These are phyloP conservation scores for Octodon degus DNA, from an alignment of 2,113 vertebrate genomes.

Conservation along the genomic window DNA sequence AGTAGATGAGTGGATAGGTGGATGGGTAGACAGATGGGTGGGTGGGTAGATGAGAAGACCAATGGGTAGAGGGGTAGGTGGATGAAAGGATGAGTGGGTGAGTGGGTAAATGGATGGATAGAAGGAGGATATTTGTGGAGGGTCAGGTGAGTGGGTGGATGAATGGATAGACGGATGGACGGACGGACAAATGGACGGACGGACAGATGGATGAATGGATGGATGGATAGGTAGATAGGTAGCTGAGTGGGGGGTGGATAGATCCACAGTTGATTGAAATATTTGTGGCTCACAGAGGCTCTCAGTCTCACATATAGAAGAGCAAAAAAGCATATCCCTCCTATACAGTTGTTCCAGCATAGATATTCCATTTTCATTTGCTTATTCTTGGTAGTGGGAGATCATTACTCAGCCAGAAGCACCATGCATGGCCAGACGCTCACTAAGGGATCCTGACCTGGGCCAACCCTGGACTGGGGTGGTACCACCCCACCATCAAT, in stretches of 20 bases:
- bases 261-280: background rate
- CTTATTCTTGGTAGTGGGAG: background rate
- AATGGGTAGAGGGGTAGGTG: no score
- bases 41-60: background rate
- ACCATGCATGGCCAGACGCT: background rate
- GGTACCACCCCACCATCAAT: background rate
- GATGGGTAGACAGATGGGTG: background rate
- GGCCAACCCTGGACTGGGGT: background rate
- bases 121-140: no score
- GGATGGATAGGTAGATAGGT: accelerated
- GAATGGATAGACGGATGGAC: background rate
- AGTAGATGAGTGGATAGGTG: background rate
- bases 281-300: background rate
- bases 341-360: background rate
- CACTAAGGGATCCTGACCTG: background rate
- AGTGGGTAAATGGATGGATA: background rate
- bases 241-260: background rate
- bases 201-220: background rate
- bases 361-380: background rate
- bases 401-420: background rate
- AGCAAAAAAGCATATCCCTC: background rate
- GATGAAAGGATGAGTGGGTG: background rate
- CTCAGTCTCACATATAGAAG: background rate
- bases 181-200: accelerated
- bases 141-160: background rate